These are phyloP conservation scores for Charina bottae DNA, from an alignment of 2,113 vertebrate genomes.

Conservation along the genomic window DNA sequence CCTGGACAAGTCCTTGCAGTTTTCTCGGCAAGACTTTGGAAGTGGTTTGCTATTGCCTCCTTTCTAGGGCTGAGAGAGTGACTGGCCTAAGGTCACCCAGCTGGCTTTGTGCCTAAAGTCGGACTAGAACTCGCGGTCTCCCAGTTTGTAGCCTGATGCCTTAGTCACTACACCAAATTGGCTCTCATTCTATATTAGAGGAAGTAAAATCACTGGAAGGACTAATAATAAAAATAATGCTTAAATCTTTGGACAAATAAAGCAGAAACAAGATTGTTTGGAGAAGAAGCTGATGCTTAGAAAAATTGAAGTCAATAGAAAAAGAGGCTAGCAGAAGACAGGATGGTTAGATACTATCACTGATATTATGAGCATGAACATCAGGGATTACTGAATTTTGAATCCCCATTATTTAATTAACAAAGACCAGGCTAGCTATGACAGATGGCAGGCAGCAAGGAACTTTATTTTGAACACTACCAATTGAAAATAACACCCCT, in stretches of 20 bases:
- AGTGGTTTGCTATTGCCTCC: background rate
- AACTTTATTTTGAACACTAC: conserved; percentile 8
- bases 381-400: background rate
- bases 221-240: background rate
- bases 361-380: background rate
- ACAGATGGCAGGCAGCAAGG: conserved; percentile 11
- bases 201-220: background rate
- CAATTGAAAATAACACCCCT: background rate
- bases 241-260: background rate
- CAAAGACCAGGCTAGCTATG: conserved; percentile 34
- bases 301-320: background rate
- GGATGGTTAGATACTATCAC: background rate
- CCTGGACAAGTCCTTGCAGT: background rate
- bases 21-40: background rate
- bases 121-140: background rate
- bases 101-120: background rate
- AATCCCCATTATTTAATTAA: background rate
- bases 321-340: background rate
- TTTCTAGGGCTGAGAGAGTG: background rate
- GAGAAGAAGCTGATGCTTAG: background rate
- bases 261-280: background rate
- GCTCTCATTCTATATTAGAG: background rate
- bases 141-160: background rate
- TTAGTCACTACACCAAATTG: background rate
- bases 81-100: background rate